Evolutionary conservation across 2,113 vertebrate species (phyloP).

Genomic region (pig (Sus scrofa)): T2T-Sscrofa CM000826.6:109084001-109084500

Average conservation of each 20-base stretch:
- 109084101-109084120: neutral
- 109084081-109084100: neutral
- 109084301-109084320: neutral
- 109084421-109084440: neutral
- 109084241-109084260: neutral
- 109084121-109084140: neutral
- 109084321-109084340: neutral
- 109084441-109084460: neutral
- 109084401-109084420: neutral
- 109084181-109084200: neutral
- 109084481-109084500: neutral
- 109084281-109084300: neutral
- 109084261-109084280: neutral
- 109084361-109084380: neutral
- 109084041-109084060: neutral
- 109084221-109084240: neutral
- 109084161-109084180: neutral
- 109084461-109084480: neutral
- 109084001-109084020: neutral
- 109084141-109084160: neutral
- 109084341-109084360: neutral
- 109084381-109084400: neutral
- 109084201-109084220: neutral
- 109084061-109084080: neutral
- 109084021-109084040: neutral